Conservation (phyloP, 92 coral and sea anemone species). For the Diadumene lineata region DNA sequence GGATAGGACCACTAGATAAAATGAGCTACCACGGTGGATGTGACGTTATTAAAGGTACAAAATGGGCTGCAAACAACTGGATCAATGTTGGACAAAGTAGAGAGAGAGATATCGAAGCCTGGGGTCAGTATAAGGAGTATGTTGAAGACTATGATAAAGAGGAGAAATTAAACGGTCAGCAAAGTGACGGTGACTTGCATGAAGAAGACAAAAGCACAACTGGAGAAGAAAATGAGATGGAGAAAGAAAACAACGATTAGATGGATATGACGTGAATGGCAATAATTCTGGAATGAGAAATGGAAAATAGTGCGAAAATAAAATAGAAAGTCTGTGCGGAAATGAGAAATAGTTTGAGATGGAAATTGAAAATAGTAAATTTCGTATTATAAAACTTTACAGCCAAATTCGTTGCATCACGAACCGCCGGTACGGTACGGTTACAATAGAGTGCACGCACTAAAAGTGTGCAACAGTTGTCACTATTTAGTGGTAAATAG, state of each 20-base stretch:
- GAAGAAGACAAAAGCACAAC: no score
- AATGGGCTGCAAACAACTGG: constrained; percentile 99
- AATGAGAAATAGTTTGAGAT: neutral
- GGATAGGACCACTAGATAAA: constrained; percentile 82
- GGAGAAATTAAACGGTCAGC: neutral
- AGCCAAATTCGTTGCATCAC: no score
- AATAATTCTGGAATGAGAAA: no score
- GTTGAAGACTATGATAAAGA: neutral
- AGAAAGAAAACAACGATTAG: neutral
- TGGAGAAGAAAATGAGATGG: neutral
- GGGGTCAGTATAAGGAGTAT: constrained; percentile 40
- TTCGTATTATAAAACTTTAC: no score
- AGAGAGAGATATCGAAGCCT: constrained; percentile 58
- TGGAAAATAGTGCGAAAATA: no score
- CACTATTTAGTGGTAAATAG: no score
- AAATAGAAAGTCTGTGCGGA: no score
- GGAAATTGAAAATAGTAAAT: neutral
- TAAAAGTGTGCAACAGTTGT: no score
- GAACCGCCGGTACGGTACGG: no score
- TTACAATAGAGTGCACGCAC: no score
- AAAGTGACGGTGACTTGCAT: neutral
- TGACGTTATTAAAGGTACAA: constrained; percentile 89
- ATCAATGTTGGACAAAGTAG: constrained; percentile 70
- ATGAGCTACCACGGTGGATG: constrained; percentile 95
- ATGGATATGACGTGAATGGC: no score